These are phyloP conservation scores for Cliona cf. orientalis DNA, from an alignment of 37 sponge, comb jelly and placozoan species.

Conservation along the genomic window DNA sequence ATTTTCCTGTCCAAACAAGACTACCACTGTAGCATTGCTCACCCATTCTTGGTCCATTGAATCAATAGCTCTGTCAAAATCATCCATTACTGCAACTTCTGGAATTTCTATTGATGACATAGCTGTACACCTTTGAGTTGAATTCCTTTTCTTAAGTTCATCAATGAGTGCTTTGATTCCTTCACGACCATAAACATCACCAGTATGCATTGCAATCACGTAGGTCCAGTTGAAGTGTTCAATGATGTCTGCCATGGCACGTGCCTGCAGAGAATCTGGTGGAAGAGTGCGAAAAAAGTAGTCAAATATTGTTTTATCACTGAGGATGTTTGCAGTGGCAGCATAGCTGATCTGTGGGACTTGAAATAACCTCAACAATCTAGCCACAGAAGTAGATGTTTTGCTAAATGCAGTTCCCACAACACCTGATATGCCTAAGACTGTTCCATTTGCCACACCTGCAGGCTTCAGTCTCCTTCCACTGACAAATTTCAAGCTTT, in stretches of 20 bases:
- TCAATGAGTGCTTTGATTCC: constrained; percentile 25
- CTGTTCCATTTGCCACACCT: background rate
- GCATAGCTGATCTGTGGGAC: constrained; percentile 79
- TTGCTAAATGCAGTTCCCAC: constrained; percentile 64
- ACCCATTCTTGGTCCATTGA: constrained; percentile 9
- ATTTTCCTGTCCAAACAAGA: constrained; percentile 57
- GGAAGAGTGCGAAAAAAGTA: constrained; percentile 82
- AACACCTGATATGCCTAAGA: constrained; percentile 34
- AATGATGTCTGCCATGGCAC: no score
- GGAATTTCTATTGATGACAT: background rate
- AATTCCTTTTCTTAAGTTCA: background rate
- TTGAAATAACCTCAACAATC: constrained; percentile 60
- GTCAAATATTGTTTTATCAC: constrained; percentile 63
- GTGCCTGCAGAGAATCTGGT: no score
- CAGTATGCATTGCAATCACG: constrained; percentile 14
- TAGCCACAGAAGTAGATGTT: constrained; percentile 58
- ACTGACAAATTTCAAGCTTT: constrained; percentile 41
- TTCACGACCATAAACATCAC: constrained; percentile 32
- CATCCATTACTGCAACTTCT: background rate
- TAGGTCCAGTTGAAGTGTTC: constrained; percentile 81
- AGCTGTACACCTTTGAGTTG: background rate
- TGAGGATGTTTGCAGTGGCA: constrained; percentile 56
- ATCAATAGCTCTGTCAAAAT: constrained; percentile 4
- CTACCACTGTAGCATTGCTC: constrained; percentile 47
- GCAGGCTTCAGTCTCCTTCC: background rate